These are phyloP conservation scores for Fragum fragum DNA, from an alignment of 2,888 invertebrate genomes.

Conservation along the genomic window DNA sequence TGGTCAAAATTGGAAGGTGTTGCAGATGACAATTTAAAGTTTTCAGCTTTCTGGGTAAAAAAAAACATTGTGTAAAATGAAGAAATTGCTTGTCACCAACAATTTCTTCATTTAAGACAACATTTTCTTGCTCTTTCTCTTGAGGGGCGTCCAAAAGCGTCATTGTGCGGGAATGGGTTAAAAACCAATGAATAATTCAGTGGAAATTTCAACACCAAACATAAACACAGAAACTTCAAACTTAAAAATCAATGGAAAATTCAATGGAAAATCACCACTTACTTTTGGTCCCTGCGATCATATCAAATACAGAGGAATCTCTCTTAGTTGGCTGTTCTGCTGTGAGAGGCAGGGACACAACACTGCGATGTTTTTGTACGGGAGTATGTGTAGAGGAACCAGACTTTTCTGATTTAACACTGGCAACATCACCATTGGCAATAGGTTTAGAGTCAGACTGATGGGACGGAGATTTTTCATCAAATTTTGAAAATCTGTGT, in stretches of 20 bases:
- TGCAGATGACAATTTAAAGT: too few relatives aligned
- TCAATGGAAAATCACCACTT: slow-evolving; percentile 24
- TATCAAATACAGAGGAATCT: slow-evolving; percentile 78
- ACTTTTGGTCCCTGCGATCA: slow-evolving; percentile 83
- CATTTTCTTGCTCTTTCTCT: neutral
- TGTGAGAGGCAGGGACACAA: slow-evolving; percentile 54
- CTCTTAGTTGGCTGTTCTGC: slow-evolving; percentile 59
- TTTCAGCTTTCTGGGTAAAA: too few relatives aligned
- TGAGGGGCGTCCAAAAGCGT: neutral
- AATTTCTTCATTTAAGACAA: slow-evolving; percentile 1
- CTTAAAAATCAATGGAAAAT: neutral
- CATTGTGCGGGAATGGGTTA: slow-evolving; percentile 13
- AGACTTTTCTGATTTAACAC: slow-evolving; percentile 42
- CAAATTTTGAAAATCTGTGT: slow-evolving; percentile 89
- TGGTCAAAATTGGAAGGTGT: too few relatives aligned
- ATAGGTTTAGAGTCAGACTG: slow-evolving; percentile 45
- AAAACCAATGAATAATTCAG: too few relatives aligned
- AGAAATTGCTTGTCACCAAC: neutral
- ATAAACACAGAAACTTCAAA: neutral
- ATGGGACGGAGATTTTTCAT: slow-evolving; percentile 55
- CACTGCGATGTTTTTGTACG: slow-evolving; percentile 61
- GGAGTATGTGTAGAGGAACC: slow-evolving; percentile 57
- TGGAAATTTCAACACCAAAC: neutral
- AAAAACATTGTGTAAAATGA: too few relatives aligned
- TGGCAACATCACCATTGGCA: slow-evolving; percentile 68